Evolutionary conservation across 1,140 invertebrate species (phyloP).

Genomic region (Drosophila fuyamai): DNA sequence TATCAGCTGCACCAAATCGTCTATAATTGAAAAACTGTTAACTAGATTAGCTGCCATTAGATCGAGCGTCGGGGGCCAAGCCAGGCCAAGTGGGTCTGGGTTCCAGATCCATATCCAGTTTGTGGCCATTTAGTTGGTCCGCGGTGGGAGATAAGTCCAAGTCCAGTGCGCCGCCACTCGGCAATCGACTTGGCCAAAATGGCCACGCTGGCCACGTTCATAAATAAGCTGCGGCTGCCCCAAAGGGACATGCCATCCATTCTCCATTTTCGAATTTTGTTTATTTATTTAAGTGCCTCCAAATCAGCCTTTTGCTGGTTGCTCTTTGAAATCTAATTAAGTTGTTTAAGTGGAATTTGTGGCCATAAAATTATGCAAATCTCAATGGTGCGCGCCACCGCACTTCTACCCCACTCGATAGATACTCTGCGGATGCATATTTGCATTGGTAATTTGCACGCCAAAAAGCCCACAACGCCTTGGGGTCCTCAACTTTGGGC

Average conservation of each 20-base stretch:
- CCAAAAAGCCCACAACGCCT: conserved; percentile 39
- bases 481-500: conserved; percentile 26
- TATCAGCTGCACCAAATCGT: conserved; percentile 78
- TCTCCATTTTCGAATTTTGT: conserved; percentile 68
- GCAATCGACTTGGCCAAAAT: conserved; percentile 58
- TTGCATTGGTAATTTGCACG: conserved; percentile 76
- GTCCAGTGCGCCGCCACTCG: conserved; percentile 16
- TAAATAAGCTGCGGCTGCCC: conserved; percentile 63
- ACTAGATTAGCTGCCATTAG: conserved; percentile 81
- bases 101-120: conserved; percentile 46
- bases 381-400: conserved; percentile 21
- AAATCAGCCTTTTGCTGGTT: conserved; percentile 67
- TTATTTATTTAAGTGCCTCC: conserved; percentile 77
- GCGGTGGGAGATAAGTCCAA: conserved; percentile 41
- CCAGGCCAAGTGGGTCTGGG: conserved; percentile 23
- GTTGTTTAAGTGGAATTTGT: conserved; percentile 79
- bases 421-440: conserved; percentile 55
- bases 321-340: conserved; percentile 75
- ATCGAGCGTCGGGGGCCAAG: conserved; percentile 51
- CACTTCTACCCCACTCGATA: conserved; percentile 39
- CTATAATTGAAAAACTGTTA: conserved; percentile 83
- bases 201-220: conserved; percentile 42
- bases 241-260: conserved; percentile 74
- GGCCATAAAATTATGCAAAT: conserved; percentile 81
- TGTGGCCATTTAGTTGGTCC: conserved; percentile 35